Evolutionary conservation across 2,113 vertebrate genomes (phyloP).

Genomic region (Mustela lutreola): DNA sequence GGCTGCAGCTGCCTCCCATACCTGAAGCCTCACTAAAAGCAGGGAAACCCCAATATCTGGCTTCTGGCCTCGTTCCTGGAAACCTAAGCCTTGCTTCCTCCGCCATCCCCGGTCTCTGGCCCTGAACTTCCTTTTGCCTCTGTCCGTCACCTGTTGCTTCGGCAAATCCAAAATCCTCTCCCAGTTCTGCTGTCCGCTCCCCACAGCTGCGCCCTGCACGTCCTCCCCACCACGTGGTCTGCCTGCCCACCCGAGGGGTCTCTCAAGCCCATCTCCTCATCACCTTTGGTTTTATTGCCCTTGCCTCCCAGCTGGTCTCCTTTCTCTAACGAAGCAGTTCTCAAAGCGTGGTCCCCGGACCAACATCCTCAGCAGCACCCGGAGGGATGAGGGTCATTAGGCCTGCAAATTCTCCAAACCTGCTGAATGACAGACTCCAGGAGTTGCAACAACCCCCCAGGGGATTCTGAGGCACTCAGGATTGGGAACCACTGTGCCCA

Average conservation of each 20-base stretch:
- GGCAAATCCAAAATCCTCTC: rapidly evolving
- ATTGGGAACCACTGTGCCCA: background rate
- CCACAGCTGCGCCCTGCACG: background rate
- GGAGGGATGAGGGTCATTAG: background rate
- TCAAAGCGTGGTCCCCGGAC: background rate
- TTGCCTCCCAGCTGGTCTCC: background rate
- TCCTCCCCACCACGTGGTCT: rapidly evolving
- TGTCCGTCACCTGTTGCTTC: background rate
- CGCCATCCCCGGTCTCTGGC: rapidly evolving
- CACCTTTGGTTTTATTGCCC: rapidly evolving
- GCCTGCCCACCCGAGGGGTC: background rate
- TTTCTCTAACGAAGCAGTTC: background rate
- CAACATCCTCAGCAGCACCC: rapidly evolving
- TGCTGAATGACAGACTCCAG: background rate
- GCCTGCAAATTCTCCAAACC: background rate
- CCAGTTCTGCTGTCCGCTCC: background rate
- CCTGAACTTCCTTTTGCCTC: background rate
- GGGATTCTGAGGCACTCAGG: background rate
- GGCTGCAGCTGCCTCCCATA: rapidly evolving
- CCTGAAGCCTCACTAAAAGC: background rate
- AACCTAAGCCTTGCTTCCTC: rapidly evolving
- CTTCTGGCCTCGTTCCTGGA: background rate
- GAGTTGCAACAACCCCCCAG: background rate
- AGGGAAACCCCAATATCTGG: rapidly evolving
- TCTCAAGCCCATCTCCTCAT: background rate